Conservation (phyloP, 2,888 invertebrate species). For the Megastigmus dorsalis region DNA sequence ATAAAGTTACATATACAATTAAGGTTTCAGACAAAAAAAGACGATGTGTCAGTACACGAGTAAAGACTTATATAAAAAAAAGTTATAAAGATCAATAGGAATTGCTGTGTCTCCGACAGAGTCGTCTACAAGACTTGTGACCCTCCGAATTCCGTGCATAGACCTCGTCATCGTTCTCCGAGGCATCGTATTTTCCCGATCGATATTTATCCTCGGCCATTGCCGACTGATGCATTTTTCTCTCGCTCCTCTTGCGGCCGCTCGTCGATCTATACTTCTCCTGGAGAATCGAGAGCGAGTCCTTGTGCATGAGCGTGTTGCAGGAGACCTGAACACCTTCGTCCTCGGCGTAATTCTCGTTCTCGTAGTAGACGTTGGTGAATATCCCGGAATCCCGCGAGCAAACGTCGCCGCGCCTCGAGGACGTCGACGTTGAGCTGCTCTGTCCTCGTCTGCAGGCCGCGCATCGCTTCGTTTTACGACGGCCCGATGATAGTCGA, state of each 20-base stretch:
- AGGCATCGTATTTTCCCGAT: neutral
- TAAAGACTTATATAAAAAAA: neutral
- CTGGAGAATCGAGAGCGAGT: slow-evolving; percentile 67
- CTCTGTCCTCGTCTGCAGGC: slow-evolving; percentile 9
- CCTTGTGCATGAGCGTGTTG: slow-evolving; percentile 69
- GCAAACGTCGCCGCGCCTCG: slow-evolving; percentile 14
- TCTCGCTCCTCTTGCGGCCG: neutral
- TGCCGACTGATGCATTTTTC: neutral
- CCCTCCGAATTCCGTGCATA: neutral
- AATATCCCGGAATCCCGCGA: slow-evolving; percentile 56
- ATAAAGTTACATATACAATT: too few relatives aligned
- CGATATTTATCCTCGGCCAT: neutral
- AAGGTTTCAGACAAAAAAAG: too few relatives aligned
- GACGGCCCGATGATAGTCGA: neutral
- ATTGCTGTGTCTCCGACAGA: neutral
- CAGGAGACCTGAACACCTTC: slow-evolving; percentile 55
- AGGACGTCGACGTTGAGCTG: neutral
- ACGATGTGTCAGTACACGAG: too few relatives aligned
- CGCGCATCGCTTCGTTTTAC: neutral
- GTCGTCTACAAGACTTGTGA: neutral
- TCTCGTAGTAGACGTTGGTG: slow-evolving; percentile 50
- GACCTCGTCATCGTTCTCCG: neutral
- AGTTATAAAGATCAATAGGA: neutral
- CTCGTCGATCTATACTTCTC: slow-evolving; percentile 62
- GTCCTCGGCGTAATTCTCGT: slow-evolving; percentile 51